These are phyloP conservation scores for Prolemur simus DNA, from an alignment of 2,113 vertebrate species.

Conservation along the genomic window DNA sequence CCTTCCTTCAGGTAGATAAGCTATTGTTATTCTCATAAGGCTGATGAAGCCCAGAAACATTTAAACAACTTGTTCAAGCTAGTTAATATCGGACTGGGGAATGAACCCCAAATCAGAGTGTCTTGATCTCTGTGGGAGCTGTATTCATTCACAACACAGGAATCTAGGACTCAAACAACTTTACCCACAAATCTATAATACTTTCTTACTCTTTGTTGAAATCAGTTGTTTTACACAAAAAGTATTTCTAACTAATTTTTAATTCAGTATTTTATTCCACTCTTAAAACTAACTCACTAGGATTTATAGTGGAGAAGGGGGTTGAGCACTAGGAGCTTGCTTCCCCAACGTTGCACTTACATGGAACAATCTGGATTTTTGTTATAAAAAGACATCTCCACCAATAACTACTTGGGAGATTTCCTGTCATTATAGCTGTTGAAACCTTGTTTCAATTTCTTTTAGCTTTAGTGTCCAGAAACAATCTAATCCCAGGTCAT, in stretches of 20 bases:
- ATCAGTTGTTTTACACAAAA: not conserved
- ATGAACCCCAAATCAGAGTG: not conserved
- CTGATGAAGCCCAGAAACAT: slow-evolving; percentile 48
- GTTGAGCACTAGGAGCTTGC: not conserved
- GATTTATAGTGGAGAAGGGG: not conserved
- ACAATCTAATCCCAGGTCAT: not conserved
- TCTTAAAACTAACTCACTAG: not conserved
- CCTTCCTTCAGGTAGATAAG: slow-evolving; percentile 24
- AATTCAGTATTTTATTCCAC: not conserved
- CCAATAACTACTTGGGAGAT: not conserved
- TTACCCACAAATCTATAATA: not conserved
- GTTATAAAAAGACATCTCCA: not conserved
- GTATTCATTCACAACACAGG: not conserved
- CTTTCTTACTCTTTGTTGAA: not conserved
- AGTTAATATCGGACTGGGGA: slow-evolving; percentile 3
- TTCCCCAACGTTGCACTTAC: not conserved
- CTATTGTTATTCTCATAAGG: slow-evolving; percentile 39
- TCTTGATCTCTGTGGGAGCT: not conserved
- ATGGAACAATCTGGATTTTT: not conserved
- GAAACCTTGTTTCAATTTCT: not conserved
- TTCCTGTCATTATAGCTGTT: not conserved
- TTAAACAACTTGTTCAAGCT: slow-evolving; percentile 16
- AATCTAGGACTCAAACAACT: not conserved
- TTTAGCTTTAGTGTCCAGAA: not conserved
- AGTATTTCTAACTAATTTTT: not conserved